Conservation (phyloP, 1,140 invertebrate species). For the Pogonomyrmex californicus region DNA sequence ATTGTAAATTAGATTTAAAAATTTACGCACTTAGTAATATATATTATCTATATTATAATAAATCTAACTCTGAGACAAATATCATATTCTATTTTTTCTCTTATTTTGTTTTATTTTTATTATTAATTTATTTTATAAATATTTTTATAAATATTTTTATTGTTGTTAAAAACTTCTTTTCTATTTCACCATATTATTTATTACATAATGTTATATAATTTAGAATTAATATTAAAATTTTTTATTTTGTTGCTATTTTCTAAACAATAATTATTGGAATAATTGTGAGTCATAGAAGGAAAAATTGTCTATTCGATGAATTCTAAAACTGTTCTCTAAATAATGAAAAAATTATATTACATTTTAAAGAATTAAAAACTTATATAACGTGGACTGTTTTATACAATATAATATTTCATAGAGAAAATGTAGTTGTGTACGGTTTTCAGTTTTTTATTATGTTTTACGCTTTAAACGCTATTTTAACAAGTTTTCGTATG, state of each 20-base stretch:
- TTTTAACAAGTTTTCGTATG: background rate
- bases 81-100: background rate
- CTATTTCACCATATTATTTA: background rate
- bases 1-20: too few relatives aligned
- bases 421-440: background rate
- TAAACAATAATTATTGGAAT: background rate
- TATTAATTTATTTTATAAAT: background rate
- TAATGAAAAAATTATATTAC: constrained; percentile 4
- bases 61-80: too few relatives aligned
- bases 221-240: background rate
- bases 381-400: background rate
- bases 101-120: background rate
- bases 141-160: constrained; percentile 7
- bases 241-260: background rate
- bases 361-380: background rate
- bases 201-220: background rate
- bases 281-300: background rate
- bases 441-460: background rate
- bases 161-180: background rate
- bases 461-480: background rate
- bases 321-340: background rate
- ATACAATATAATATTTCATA: background rate
- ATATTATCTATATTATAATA: too few relatives aligned
- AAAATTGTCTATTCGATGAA: background rate
- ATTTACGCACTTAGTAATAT: too few relatives aligned